phyloP scores from a whole-genome alignment of 2,888 invertebrate species.

The Erynnis tages region DNA sequence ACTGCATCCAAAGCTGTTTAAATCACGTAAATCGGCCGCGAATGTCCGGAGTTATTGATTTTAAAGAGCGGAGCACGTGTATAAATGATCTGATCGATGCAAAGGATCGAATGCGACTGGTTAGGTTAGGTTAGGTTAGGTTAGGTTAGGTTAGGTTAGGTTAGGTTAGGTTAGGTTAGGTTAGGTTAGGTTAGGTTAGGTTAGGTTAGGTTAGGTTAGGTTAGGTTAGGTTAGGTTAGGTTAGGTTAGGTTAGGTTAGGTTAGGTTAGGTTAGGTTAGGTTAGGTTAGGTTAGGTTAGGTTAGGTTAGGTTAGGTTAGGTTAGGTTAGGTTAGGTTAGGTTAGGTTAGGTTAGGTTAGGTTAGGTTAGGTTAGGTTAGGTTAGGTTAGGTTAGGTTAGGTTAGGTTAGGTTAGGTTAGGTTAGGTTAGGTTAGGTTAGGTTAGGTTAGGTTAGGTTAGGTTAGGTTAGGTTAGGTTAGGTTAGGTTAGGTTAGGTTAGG shows the following conservation, averaged over 20 bases:
- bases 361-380: slow-evolving; percentile 30
- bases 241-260: slow-evolving; percentile 29
- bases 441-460: slow-evolving; percentile 30
- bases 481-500: slow-evolving; percentile 30
- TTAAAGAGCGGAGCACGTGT: not conserved
- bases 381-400: slow-evolving; percentile 29
- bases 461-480: slow-evolving; percentile 30
- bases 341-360: slow-evolving; percentile 32
- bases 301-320: slow-evolving; percentile 14
- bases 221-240: slow-evolving; percentile 30
- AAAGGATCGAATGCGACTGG: slow-evolving; percentile 21
- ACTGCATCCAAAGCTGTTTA: not conserved
- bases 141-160: slow-evolving; percentile 28
- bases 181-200: slow-evolving; percentile 31
- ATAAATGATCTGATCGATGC: not conserved
- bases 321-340: slow-evolving; percentile 28
- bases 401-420: slow-evolving; percentile 31
- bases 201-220: slow-evolving; percentile 31
- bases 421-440: slow-evolving; percentile 30
- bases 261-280: slow-evolving; percentile 28
- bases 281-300: slow-evolving; percentile 27
- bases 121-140: slow-evolving; percentile 30
- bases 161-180: slow-evolving; percentile 29
- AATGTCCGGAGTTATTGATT: not conserved
- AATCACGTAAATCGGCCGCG: not conserved